phyloP scores from a whole-genome alignment of 2,113 vertebrate species.

The Thymallus thymallus region DNA sequence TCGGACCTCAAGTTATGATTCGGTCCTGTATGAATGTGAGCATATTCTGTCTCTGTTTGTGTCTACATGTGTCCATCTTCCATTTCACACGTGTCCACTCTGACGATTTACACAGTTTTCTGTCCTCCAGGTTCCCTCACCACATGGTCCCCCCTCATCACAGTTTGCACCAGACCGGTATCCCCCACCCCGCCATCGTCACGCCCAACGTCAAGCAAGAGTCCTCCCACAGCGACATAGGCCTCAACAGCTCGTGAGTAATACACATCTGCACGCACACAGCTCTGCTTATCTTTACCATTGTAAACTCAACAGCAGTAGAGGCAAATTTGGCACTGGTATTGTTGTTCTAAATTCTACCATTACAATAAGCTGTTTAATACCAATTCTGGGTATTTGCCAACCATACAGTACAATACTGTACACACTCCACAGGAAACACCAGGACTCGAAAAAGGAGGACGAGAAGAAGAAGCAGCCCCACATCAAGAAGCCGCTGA shows the following conservation, averaged over 20 bases:
- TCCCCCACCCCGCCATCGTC: constrained; percentile 99
- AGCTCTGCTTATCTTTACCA: no score
- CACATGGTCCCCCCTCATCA: constrained; percentile 99
- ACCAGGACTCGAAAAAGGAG: constrained; percentile 98
- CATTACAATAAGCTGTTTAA: no score
- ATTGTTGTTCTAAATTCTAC: no score
- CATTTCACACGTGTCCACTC: constrained; percentile 97
- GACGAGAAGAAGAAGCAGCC: constrained; percentile 99
- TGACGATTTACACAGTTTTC: constrained; percentile 99
- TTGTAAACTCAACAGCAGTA: no score
- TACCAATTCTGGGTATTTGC: no score
- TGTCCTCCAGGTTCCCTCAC: constrained; percentile 99
- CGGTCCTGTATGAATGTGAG: constrained; percentile 18
- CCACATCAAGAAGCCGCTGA: constrained; percentile 99
- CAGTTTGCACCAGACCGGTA: constrained; percentile 98
- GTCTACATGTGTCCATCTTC: constrained; percentile 72
- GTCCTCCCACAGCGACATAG: constrained; percentile 97
- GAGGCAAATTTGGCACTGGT: no score
- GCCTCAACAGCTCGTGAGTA: constrained; percentile 97
- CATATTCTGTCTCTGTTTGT: no score
- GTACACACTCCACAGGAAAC: constrained; percentile 81
- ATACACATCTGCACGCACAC: neutral
- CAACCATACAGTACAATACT: no score
- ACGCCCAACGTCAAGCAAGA: constrained; percentile 98
- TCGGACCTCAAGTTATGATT: no score